phyloP scores from a whole-genome alignment of 2,113 vertebrate genomes.

The Hystrix cristata region DNA sequence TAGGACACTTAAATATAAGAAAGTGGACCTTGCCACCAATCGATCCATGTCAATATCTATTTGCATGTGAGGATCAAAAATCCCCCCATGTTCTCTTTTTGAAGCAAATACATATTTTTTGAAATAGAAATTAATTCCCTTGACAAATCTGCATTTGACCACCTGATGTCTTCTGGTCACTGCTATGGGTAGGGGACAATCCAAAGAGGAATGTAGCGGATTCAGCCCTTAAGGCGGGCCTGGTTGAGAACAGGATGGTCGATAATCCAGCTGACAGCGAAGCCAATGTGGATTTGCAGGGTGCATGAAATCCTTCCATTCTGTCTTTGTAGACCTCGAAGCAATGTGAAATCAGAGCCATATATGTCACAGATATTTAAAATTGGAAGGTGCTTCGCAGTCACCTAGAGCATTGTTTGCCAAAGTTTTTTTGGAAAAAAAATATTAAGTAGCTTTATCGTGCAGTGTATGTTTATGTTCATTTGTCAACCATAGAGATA shows the following conservation, averaged over 20 bases:
- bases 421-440: background rate
- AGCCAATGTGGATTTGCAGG: background rate
- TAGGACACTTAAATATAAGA: slow-evolving; percentile 60
- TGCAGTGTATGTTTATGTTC: background rate
- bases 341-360: background rate
- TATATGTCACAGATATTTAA: background rate
- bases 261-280: background rate
- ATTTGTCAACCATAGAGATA: background rate
- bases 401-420: background rate
- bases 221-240: background rate
- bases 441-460: background rate
- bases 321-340: background rate
- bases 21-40: slow-evolving; percentile 64
- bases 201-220: background rate
- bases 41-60: slow-evolving; percentile 61
- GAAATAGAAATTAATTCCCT: slow-evolving; percentile 4
- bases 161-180: background rate
- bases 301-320: background rate
- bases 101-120: slow-evolving; percentile 54
- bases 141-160: background rate
- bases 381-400: background rate
- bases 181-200: background rate
- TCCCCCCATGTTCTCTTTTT: background rate
- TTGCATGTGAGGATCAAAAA: slow-evolving; percentile 49
- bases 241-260: background rate